These are phyloP conservation scores for Zeugodacus cucurbitae DNA, from an alignment of 1,140 invertebrate genomes.

Conservation along the genomic window DNA sequence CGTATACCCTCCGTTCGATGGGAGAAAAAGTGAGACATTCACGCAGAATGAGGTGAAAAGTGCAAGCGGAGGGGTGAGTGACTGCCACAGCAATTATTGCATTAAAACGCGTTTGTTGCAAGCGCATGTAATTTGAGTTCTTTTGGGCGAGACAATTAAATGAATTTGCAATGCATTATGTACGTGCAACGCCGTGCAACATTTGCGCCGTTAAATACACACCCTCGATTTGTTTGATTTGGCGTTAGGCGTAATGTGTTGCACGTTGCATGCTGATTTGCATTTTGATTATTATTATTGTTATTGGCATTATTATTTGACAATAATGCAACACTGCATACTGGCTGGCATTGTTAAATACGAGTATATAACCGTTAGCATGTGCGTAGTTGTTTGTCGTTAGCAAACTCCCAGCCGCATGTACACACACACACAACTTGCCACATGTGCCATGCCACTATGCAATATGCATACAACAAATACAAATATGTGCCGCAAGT, in stretches of 20 bases:
- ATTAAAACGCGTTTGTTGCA: neutral
- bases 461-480: neutral
- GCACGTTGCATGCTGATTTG: conserved; percentile 20
- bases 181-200: neutral
- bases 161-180: neutral
- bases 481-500: neutral
- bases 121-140: neutral
- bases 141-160: conserved; percentile 3
- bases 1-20: neutral
- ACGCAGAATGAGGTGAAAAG: neutral
- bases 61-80: too few relatives aligned
- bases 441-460: neutral
- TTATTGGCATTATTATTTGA: conserved; percentile 30
- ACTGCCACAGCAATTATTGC: neutral
- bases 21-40: neutral
- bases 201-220: neutral
- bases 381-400: neutral
- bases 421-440: neutral
- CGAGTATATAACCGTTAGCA: neutral
- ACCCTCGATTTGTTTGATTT: neutral
- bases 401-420: neutral
- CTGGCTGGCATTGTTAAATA: neutral
- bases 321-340: neutral
- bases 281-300: conserved; percentile 26
- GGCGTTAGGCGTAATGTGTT: neutral